These are phyloP conservation scores for Trachelus tabidus DNA, from an alignment of 2,888 invertebrate genomes.

Conservation along the genomic window DNA sequence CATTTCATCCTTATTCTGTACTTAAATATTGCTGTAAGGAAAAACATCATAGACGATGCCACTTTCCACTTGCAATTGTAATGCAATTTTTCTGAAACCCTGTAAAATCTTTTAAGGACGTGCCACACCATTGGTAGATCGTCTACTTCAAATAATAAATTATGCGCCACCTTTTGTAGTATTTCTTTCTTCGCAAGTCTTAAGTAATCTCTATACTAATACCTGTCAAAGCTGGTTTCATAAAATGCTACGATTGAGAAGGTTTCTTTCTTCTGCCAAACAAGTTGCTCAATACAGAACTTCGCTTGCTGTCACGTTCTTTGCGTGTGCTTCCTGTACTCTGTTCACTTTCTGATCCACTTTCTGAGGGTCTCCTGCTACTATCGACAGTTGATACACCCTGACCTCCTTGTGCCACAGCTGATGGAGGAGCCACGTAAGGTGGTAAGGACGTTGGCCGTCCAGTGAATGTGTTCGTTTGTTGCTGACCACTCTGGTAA, in stretches of 20 bases:
- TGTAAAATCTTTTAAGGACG: neutral
- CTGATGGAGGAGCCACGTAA: slow-evolving; percentile 66
- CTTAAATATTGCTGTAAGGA: slow-evolving; percentile 1
- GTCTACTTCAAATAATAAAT: neutral
- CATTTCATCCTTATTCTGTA: neutral
- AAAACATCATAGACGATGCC: neutral
- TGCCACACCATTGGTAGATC: neutral
- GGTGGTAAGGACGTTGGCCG: slow-evolving; percentile 65
- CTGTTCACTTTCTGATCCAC: slow-evolving; percentile 64
- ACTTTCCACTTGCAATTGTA: neutral
- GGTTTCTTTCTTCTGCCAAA: slow-evolving; percentile 62
- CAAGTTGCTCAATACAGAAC: slow-evolving; percentile 60
- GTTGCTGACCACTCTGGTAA: slow-evolving; percentile 42
- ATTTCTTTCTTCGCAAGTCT: neutral
- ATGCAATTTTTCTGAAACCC: neutral
- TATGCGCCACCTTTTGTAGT: neutral
- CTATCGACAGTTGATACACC: slow-evolving; percentile 54
- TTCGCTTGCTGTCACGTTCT: slow-evolving; percentile 61
- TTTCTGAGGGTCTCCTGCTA: slow-evolving; percentile 59
- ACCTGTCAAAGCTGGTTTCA: neutral
- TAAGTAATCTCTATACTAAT: neutral
- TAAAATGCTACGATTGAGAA: slow-evolving; percentile 54
- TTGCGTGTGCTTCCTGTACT: slow-evolving; percentile 62
- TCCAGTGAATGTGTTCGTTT: slow-evolving; percentile 56
- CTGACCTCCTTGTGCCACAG: slow-evolving; percentile 50